Evolutionary conservation across 2,888 invertebrate species (phyloP).

Genomic region (Dugesia japonica): DNA sequence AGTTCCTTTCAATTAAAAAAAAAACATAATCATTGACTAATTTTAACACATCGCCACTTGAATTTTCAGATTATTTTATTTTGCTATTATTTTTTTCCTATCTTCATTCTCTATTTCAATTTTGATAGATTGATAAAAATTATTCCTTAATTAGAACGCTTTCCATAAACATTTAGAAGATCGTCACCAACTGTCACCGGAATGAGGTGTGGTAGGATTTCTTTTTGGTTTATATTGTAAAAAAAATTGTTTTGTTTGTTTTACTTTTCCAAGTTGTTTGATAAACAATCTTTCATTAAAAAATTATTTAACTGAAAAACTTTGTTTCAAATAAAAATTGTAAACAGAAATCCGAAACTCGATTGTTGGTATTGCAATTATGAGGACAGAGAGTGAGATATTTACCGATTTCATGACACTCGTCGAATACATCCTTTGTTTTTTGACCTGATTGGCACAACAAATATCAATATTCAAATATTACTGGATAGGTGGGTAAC

Average conservation of each 20-base stretch:
- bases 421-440: background rate
- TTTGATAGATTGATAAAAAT: slow-evolving; percentile 1
- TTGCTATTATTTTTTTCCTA: too few relatives aligned
- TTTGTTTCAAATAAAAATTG: background rate
- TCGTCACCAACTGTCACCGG: slow-evolving; percentile 20
- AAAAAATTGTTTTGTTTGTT: slow-evolving; percentile 20
- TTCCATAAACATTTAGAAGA: background rate
- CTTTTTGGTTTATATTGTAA: background rate
- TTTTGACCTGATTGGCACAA: background rate
- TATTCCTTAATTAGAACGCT: slow-evolving; percentile 1
- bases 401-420: background rate
- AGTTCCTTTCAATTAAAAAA: too few relatives aligned
- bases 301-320: background rate
- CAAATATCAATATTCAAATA: background rate
- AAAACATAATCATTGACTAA: too few relatives aligned
- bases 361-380: slow-evolving; percentile 13
- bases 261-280: background rate
- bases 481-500: too few relatives aligned
- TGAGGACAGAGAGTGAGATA: background rate
- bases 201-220: background rate
- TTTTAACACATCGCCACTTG: too few relatives aligned
- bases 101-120: too few relatives aligned
- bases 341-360: background rate
- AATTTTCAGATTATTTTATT: too few relatives aligned
- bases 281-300: background rate